phyloP scores from a whole-genome alignment of 2,888 invertebrate genomes.

The Andrena dorsata region DNA sequence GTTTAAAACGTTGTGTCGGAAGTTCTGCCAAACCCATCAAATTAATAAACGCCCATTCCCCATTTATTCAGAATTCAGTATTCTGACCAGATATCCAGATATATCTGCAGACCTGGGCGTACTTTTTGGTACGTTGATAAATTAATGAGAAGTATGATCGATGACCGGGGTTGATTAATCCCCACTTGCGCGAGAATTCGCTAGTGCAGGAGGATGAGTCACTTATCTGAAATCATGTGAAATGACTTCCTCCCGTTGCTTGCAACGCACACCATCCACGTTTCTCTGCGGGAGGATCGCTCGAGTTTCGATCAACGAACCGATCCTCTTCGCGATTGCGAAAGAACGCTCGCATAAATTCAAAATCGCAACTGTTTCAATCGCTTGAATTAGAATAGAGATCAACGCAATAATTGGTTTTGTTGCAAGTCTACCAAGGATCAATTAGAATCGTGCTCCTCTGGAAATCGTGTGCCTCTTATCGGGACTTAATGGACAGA shows the following conservation, averaged over 20 bases:
- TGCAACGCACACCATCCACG: background rate
- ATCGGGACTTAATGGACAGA: slow-evolving; percentile 1
- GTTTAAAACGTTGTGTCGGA: too few relatives aligned
- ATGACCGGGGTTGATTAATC: slow-evolving; percentile 24
- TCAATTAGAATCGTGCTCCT: background rate
- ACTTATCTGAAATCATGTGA: slow-evolving; percentile 21
- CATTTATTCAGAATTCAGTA: background rate
- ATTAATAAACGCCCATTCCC: background rate
- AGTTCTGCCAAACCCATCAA: background rate
- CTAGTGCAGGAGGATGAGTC: slow-evolving; percentile 28
- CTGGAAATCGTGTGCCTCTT: slow-evolving; percentile 14
- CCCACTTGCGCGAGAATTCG: background rate
- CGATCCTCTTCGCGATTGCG: slow-evolving; percentile 1
- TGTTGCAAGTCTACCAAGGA: background rate
- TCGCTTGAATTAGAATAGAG: background rate
- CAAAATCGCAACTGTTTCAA: slow-evolving; percentile 7
- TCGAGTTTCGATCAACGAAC: slow-evolving; percentile 11
- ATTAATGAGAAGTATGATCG: slow-evolving; percentile 6
- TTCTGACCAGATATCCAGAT: background rate
- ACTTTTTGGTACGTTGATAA: slow-evolving; percentile 2
- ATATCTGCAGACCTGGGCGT: too few relatives aligned
- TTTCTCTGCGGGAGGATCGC: background rate
- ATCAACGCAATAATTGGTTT: slow-evolving; percentile 4
- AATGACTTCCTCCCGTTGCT: slow-evolving; percentile 35
- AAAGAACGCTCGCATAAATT: background rate